phyloP scores from a whole-genome alignment of 2,113 vertebrate genomes.

The Puma concolor region DNA sequence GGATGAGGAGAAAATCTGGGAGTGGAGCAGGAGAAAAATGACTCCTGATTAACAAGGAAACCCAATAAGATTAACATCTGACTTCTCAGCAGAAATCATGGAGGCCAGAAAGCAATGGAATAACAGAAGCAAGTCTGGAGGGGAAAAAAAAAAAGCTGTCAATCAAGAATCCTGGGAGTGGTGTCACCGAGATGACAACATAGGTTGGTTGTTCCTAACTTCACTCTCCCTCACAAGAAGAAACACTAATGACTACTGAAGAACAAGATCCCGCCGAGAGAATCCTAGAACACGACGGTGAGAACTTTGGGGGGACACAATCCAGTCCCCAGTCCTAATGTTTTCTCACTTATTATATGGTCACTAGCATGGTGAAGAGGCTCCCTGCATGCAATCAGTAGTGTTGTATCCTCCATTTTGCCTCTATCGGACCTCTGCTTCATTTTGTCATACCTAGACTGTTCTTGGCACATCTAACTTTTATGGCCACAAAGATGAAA shows the following conservation, averaged over 20 bases:
- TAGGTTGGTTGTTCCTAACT: neutral
- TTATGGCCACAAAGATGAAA: neutral
- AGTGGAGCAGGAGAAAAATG: neutral
- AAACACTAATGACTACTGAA: neutral
- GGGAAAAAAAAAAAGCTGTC: neutral
- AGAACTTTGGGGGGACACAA: neutral
- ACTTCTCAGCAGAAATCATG: neutral
- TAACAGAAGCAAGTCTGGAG: neutral
- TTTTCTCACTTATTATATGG: neutral
- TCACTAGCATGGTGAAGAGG: neutral
- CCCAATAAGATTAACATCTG: neutral
- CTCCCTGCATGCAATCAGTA: neutral
- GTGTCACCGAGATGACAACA: neutral
- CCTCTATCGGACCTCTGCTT: neutral
- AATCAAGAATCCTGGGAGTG: neutral
- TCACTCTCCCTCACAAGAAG: neutral
- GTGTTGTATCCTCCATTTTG: neutral
- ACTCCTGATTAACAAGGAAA: neutral
- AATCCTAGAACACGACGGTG: neutral
- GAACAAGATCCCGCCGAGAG: neutral
- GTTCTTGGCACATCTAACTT: neutral
- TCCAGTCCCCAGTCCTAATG: neutral
- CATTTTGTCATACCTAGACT: neutral
- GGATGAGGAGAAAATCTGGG: neutral
- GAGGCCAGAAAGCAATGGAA: neutral